Conservation (phyloP, 2,113 vertebrate genomes). For the Chaetorhynchus papuensis region DNA sequence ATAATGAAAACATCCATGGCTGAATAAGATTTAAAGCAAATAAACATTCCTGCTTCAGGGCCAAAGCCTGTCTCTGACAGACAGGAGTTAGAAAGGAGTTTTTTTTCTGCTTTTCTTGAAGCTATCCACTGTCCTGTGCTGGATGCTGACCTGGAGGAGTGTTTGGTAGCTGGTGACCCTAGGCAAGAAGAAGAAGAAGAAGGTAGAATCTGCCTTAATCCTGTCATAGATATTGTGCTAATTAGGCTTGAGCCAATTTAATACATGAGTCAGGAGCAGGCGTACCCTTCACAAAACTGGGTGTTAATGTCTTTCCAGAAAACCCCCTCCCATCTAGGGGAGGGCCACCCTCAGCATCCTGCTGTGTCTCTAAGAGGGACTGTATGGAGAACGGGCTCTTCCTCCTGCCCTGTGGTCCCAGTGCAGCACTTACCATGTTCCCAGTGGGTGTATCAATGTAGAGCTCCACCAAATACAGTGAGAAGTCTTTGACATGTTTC, state of each 20-base stretch:
- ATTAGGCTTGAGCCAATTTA: not conserved
- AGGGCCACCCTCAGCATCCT: not conserved
- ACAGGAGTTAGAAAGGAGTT: not conserved
- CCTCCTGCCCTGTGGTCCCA: not conserved
- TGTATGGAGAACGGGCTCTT: not conserved
- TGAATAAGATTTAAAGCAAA: slow-evolving; percentile 20
- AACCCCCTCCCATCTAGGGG: not conserved
- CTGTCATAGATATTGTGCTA: not conserved
- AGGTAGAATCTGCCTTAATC: not conserved
- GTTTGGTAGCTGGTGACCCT: not conserved
- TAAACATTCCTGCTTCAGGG: not conserved
- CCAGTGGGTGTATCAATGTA: not conserved
- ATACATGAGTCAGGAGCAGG: not conserved
- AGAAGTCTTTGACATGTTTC: not conserved
- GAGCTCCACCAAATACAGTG: not conserved
- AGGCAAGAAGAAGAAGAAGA: not conserved
- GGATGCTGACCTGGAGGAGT: not conserved
- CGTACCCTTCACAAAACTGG: not conserved
- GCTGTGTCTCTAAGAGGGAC: not conserved
- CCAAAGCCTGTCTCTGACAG: not conserved
- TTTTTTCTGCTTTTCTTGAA: not conserved
- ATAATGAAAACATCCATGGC: not conserved
- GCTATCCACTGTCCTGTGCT: not conserved
- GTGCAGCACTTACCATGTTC: not conserved
- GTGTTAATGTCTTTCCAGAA: not conserved